These are phyloP conservation scores for Micrastur ruficollis DNA, from an alignment of 2,797 vertebrate species.

Conservation along the genomic window DNA sequence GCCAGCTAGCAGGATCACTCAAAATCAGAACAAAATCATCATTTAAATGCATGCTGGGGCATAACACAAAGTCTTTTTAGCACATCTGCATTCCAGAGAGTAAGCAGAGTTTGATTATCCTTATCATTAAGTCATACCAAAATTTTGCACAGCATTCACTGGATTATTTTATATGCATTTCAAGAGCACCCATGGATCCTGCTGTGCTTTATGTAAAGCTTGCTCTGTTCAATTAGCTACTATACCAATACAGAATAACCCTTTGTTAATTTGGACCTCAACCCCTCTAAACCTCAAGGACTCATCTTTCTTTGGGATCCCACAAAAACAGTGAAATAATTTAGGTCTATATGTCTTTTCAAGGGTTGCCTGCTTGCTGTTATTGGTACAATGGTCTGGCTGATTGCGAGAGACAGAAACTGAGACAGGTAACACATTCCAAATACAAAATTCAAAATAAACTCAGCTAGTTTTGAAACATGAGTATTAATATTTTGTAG, in stretches of 20 bases:
- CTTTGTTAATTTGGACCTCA: not conserved
- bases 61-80: not conserved
- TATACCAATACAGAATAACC: not conserved
- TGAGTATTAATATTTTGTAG: not conserved
- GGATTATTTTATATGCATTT: not conserved
- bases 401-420: not conserved
- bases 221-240: not conserved
- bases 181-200: not conserved
- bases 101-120: not conserved
- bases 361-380: not conserved
- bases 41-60: not conserved
- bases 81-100: not conserved
- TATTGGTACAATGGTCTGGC: not conserved
- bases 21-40: not conserved
- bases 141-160: not conserved
- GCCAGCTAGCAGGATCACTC: not conserved
- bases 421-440: not conserved
- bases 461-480: not conserved
- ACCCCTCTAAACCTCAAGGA: accelerated
- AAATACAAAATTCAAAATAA: not conserved
- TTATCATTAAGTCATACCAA: not conserved
- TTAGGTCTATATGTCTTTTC: not conserved
- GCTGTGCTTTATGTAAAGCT: not conserved
- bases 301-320: not conserved
- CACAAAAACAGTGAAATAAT: not conserved